Conservation (phyloP, 1,140 invertebrate genomes). For the Bombus superbus region DNA sequence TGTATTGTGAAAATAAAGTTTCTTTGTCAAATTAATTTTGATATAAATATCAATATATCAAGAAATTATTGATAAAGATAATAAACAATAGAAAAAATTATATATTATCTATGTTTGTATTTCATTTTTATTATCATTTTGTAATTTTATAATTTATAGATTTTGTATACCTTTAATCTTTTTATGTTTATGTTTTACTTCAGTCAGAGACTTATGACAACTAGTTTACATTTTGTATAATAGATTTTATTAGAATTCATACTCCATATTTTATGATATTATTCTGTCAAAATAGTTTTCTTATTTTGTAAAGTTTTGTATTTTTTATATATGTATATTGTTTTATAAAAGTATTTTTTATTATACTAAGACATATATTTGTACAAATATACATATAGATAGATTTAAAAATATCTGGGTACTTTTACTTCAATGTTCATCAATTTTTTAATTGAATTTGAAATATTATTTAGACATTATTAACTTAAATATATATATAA, state of each 20-base stretch:
- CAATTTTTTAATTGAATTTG: neutral
- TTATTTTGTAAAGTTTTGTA: neutral
- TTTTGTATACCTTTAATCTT: neutral
- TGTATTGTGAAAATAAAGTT: neutral
- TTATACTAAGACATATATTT: neutral
- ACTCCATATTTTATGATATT: neutral
- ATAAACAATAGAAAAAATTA: neutral
- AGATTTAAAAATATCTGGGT: neutral
- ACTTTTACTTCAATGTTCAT: neutral
- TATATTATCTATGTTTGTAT: neutral
- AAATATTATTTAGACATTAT: neutral
- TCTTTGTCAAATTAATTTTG: neutral
- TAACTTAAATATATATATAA: neutral
- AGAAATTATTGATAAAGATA: conserved; percentile 18
- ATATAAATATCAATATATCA: neutral
- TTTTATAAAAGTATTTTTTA: neutral
- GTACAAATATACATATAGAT: neutral
- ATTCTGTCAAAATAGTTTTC: neutral
- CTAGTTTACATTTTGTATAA: neutral
- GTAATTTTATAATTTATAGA: neutral
- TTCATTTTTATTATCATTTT: neutral
- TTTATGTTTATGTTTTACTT: neutral
- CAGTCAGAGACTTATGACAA: neutral
- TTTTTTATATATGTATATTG: neutral
- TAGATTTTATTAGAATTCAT: neutral